Evolutionary conservation across 2,797 vertebrate genomes (phyloP).

Genomic region (Ispidina lecontei): DNA sequence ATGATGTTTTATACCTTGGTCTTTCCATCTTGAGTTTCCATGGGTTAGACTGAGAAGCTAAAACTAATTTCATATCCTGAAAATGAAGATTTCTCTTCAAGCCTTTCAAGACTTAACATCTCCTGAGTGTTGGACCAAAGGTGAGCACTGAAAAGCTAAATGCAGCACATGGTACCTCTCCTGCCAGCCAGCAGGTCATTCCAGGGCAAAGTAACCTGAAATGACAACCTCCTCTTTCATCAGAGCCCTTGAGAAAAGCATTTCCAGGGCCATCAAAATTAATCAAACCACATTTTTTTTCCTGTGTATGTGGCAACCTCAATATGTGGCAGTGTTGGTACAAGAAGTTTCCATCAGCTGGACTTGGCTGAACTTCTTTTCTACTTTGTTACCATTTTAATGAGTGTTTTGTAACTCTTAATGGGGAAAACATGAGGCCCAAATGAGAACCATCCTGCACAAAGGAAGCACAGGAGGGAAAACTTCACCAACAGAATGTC

Average conservation of each 20-base stretch:
- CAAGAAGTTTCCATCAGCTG: not conserved
- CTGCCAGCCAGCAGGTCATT: not conserved
- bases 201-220: slow-evolving; percentile 3
- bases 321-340: not conserved
- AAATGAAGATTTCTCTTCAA: not conserved
- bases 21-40: not conserved
- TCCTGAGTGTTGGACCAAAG: not conserved
- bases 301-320: slow-evolving; percentile 8
- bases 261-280: not conserved
- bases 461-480: not conserved
- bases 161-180: not conserved
- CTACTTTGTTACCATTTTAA: not conserved
- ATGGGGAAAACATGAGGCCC: slow-evolving; percentile 33
- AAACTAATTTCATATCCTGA: not conserved
- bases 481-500: not conserved
- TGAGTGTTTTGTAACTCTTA: slow-evolving; percentile 44
- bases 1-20: not conserved
- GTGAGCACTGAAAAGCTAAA: not conserved
- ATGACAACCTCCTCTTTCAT: not conserved
- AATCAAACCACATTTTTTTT: not conserved
- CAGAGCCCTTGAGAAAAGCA: slow-evolving; percentile 1
- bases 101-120: not conserved
- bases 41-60: not conserved
- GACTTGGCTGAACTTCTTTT: slow-evolving; percentile 40
- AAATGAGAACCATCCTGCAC: slow-evolving; percentile 5